Evolutionary conservation across 2,797 vertebrate species (phyloP).

Genomic region (Scolopax rusticola): DNA sequence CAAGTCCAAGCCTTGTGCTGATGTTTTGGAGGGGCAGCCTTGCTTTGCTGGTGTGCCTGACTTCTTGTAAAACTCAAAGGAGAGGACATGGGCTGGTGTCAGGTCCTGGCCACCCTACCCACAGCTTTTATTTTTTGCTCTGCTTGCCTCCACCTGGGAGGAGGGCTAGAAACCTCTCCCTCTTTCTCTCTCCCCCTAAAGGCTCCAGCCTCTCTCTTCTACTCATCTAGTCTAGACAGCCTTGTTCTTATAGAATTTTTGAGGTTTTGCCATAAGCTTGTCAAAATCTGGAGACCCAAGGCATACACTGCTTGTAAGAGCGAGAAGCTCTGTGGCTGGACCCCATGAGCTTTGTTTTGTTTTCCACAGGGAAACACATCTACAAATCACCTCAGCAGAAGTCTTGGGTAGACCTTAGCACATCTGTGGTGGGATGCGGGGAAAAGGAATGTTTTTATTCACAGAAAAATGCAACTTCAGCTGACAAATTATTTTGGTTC

Average conservation of each 20-base stretch:
- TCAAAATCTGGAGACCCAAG: background rate
- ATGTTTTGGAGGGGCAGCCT: background rate
- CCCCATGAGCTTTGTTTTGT: background rate
- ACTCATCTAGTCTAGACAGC: background rate
- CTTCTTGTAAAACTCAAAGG: background rate
- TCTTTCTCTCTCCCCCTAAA: background rate
- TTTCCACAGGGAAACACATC: accelerated
- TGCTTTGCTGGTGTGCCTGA: background rate
- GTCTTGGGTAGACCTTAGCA: background rate
- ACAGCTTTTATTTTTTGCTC: background rate
- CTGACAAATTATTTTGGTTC: background rate
- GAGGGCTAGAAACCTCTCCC: background rate
- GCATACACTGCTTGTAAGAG: background rate
- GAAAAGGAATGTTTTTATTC: background rate
- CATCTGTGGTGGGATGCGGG: background rate
- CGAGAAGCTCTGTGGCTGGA: background rate
- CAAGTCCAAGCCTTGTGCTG: background rate
- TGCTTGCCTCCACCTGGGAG: background rate
- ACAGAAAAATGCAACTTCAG: background rate
- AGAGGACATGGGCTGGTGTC: background rate
- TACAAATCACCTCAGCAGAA: background rate
- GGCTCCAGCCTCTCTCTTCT: background rate
- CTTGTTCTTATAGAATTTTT: background rate
- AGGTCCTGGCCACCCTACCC: background rate
- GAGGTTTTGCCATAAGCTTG: slow-evolving; percentile 11